These are phyloP conservation scores for Laticauda laticaudata DNA, from an alignment of 2,113 vertebrate species.

Conservation along the genomic window DNA sequence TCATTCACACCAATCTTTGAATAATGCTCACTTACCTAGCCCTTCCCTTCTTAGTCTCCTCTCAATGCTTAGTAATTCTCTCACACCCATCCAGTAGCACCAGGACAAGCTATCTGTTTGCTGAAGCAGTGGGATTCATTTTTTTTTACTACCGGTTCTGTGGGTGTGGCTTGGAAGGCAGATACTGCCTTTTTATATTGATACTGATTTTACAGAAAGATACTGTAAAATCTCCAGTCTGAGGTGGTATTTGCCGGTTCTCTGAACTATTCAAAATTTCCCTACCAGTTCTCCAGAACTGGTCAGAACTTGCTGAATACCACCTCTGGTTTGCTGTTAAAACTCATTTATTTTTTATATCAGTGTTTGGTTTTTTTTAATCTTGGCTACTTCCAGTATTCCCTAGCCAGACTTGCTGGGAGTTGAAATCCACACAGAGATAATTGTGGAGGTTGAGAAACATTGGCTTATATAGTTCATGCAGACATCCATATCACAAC, in stretches of 20 bases:
- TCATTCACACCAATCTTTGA: slow-evolving; percentile 23
- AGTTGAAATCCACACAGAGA: background rate
- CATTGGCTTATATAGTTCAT: background rate
- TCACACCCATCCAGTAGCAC: background rate
- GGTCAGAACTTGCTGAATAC: no score
- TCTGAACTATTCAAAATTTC: no score
- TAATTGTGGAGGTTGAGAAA: background rate
- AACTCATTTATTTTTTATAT: background rate
- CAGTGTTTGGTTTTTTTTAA: background rate
- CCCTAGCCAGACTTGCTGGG: background rate
- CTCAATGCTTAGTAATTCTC: background rate
- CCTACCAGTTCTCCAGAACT: no score
- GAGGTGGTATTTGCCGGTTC: no score
- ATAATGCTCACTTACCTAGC: background rate
- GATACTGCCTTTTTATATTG: no score
- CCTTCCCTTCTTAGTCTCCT: background rate
- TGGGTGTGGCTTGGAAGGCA: no score
- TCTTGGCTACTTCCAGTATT: background rate
- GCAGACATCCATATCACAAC: background rate
- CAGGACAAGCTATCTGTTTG: background rate
- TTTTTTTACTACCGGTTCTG: no score
- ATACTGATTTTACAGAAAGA: no score
- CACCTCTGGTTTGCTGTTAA: background rate
- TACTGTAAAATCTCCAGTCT: no score
- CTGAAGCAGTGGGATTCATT: background rate